Conservation (phyloP, 2,113 vertebrate genomes). For the Bufo gargarizans region DNA sequence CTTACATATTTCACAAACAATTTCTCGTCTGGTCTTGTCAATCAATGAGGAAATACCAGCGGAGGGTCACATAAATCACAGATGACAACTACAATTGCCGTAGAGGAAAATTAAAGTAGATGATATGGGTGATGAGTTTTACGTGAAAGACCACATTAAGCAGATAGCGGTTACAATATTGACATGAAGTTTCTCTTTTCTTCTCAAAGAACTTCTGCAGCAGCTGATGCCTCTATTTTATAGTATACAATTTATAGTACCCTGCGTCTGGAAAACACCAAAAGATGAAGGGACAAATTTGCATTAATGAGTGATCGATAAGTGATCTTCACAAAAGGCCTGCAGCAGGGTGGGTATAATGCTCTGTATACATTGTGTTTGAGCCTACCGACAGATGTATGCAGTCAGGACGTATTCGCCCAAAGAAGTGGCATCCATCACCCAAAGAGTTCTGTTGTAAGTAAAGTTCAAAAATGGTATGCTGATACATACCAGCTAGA, state of each 20-base stretch:
- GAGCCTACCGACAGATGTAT: too few relatives aligned
- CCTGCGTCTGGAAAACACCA: neutral
- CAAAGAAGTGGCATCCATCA: too few relatives aligned
- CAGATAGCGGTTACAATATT: neutral
- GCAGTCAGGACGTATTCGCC: too few relatives aligned
- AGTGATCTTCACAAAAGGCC: too few relatives aligned
- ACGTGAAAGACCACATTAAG: neutral
- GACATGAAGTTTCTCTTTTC: neutral
- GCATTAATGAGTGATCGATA: neutral
- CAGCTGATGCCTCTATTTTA: neutral
- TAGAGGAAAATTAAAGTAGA: neutral
- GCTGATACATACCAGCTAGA: too few relatives aligned
- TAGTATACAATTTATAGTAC: neutral
- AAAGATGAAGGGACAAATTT: neutral
- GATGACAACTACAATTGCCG: constrained; percentile 9
- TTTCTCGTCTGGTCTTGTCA: constrained; percentile 39
- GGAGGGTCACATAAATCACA: neutral
- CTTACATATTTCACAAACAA: constrained; percentile 38
- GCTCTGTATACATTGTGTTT: too few relatives aligned
- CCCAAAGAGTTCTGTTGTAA: too few relatives aligned
- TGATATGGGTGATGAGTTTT: neutral
- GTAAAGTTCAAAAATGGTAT: too few relatives aligned
- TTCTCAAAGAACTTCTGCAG: neutral
- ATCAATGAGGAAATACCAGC: constrained; percentile 25
- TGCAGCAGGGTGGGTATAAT: too few relatives aligned